Evolutionary conservation across 35 echinoderm and acorn worm genomes (phyloP).

Genomic region (Apostichopus californicus): DNA sequence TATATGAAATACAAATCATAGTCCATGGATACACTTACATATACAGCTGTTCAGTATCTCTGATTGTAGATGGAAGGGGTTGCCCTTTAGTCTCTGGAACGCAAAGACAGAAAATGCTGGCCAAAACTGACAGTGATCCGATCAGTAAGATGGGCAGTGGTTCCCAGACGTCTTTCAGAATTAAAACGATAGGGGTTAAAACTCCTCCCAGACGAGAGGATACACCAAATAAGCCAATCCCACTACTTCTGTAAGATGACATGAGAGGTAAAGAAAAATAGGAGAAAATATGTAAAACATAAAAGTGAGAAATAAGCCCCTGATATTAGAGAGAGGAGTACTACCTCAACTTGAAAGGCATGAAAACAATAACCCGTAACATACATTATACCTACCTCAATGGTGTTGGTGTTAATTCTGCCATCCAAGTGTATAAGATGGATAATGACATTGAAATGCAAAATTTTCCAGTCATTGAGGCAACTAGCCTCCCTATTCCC

Average conservation of each 20-base stretch:
- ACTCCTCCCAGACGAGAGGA: neutral
- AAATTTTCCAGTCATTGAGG: neutral
- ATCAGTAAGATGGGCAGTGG: neutral
- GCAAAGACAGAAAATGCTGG: neutral
- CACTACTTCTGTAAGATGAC: neutral
- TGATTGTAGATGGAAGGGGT: neutral
- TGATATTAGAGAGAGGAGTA: no score
- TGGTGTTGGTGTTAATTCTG: neutral
- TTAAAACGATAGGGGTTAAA: neutral
- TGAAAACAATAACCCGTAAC: neutral
- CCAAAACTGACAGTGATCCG: neutral
- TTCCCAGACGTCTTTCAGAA: constrained; percentile 6
- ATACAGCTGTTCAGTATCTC: neutral
- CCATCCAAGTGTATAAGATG: neutral
- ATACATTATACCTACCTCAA: neutral
- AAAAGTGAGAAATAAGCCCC: no score
- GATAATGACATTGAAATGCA: neutral
- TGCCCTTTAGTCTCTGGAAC: neutral
- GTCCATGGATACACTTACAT: neutral
- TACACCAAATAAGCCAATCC: neutral
- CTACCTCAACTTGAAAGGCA: neutral
- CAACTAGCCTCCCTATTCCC: neutral
- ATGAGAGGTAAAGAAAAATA: neutral
- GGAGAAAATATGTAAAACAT: no score
- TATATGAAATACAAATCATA: no score